These are phyloP conservation scores for Drosophila pseudotakahashii DNA, from an alignment of 2,888 invertebrate genomes.

Conservation along the genomic window DNA sequence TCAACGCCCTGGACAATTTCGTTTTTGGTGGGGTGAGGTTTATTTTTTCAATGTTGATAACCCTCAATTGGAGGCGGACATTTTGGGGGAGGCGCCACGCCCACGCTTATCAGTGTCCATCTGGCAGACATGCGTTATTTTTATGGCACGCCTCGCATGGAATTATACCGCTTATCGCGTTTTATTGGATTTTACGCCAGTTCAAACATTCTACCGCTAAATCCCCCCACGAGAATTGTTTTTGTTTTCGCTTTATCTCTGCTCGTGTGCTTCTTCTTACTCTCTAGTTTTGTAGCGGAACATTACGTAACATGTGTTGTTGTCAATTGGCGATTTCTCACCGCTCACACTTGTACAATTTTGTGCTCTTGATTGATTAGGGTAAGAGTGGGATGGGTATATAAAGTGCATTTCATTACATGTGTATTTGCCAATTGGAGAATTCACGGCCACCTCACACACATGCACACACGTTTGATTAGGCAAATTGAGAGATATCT, in stretches of 20 bases:
- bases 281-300: background rate
- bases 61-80: background rate
- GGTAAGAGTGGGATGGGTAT: constrained; percentile 14
- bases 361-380: background rate
- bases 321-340: constrained; percentile 29
- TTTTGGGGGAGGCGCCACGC: constrained; percentile 53
- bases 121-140: constrained; percentile 30
- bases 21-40: constrained; percentile 14
- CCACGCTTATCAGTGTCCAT: constrained; percentile 56
- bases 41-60: constrained; percentile 18
- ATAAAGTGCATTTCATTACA: constrained; percentile 1
- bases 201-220: constrained; percentile 8
- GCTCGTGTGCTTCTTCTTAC: constrained; percentile 1
- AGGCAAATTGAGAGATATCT: background rate
- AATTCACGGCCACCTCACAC: constrained; percentile 1
- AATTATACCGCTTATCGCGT: constrained; percentile 32
- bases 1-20: constrained; percentile 15
- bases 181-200: constrained; percentile 35
- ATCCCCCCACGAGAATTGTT: constrained; percentile 14
- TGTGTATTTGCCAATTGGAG: background rate
- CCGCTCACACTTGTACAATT: background rate
- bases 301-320: constrained; percentile 49
- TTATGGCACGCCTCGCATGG: constrained; percentile 39
- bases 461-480: background rate
- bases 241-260: constrained; percentile 25